A percentile compares a stretch with the other conserved stretches of the same genome.
phyloP scores from a whole-genome alignment of 2,888 invertebrate genomes.

The Brachyptera risi region DNA sequence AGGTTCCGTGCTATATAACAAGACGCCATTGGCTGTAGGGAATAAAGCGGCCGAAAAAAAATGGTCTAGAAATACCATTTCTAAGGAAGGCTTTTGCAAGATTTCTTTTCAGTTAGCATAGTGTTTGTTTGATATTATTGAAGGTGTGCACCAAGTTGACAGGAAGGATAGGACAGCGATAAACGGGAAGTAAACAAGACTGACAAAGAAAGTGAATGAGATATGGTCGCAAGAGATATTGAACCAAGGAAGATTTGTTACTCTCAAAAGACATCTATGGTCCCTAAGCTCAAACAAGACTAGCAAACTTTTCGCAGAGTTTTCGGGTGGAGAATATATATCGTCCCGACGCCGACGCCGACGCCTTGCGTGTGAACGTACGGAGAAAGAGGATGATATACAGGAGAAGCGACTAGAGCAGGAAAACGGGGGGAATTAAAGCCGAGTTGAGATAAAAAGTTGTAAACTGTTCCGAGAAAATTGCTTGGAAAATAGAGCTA shows the following conservation, averaged over 20 bases:
- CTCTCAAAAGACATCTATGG: not conserved
- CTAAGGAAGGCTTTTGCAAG: not conserved
- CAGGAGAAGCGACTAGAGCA: not conserved
- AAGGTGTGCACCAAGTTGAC: not conserved
- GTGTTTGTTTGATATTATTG: not conserved
- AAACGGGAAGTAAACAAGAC: not conserved
- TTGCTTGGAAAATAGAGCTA: not conserved
- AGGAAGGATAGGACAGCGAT: not conserved
- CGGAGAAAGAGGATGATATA: not conserved
- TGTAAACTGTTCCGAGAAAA: not conserved
- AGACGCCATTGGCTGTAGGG: too few relatives aligned
- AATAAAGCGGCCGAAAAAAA: too few relatives aligned
- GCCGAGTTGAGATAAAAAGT: not conserved
- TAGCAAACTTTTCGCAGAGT: too few relatives aligned
- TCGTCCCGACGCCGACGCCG: too few relatives aligned
- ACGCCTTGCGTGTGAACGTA: too few relatives aligned
- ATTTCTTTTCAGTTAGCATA: not conserved
- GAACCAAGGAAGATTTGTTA: conserved; percentile 16
- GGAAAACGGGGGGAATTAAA: not conserved
- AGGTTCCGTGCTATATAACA: too few relatives aligned
- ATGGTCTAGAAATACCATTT: too few relatives aligned
- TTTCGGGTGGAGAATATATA: too few relatives aligned
- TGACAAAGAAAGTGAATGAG: not conserved
- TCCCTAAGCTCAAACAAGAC: conserved; percentile 3
- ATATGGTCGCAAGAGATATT: conserved; percentile 12